Percentiles rank a stretch among this genome's conserved stretches.
These are phyloP conservation scores for Dasysyrphus tricinctus DNA, from an alignment of 2,888 invertebrate genomes.

Conservation along the genomic window DNA sequence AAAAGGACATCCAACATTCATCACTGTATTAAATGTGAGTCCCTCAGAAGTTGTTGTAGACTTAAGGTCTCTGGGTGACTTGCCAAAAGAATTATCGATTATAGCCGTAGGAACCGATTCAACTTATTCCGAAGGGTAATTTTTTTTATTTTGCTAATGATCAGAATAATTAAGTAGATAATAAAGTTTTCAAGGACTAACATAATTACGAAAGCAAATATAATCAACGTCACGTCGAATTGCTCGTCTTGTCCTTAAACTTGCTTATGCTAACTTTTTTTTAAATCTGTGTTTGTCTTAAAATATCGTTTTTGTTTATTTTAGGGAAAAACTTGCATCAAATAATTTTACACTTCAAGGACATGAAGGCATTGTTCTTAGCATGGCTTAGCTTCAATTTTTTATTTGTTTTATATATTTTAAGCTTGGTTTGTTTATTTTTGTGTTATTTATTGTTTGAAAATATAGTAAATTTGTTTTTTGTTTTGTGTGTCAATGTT, in stretches of 20 bases:
- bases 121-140: conserved; percentile 84
- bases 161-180: not conserved
- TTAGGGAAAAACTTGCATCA: conserved; percentile 77
- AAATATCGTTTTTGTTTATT: conserved; percentile 41
- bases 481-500: conserved; percentile 5
- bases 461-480: conserved; percentile 8
- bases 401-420: not conserved
- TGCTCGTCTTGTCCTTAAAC: not conserved
- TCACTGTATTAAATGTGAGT: conserved; percentile 86
- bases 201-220: not conserved
- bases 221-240: not conserved
- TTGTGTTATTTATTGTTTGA: conserved; percentile 2
- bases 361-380: conserved; percentile 63
- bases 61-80: conserved; percentile 84
- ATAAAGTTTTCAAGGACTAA: not conserved
- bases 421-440: conserved; percentile 18
- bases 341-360: conserved; percentile 49
- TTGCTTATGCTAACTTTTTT: not conserved
- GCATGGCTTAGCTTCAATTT: conserved; percentile 40
- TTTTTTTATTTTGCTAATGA: conserved; percentile 14
- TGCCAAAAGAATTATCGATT: conserved; percentile 83
- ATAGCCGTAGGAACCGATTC: conserved; percentile 85
- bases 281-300: not conserved
- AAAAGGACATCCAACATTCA: conserved; percentile 80
- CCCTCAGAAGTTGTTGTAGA: conserved; percentile 84